These are phyloP conservation scores for Eupithecia centaureata DNA, from an alignment of 2,888 invertebrate species.

Conservation along the genomic window DNA sequence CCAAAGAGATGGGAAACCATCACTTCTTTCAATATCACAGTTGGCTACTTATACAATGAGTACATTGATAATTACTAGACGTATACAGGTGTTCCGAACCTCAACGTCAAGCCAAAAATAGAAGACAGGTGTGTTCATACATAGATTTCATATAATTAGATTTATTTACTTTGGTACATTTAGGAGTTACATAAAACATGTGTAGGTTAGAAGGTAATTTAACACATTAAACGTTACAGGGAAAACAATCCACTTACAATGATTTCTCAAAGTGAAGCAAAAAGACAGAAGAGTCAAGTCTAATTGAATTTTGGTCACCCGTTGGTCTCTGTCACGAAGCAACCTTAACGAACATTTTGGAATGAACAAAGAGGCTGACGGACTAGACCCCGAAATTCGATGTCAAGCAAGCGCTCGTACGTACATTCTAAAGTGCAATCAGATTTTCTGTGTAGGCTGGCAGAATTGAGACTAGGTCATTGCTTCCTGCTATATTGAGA, in stretches of 20 bases:
- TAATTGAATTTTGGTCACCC: conserved; percentile 1
- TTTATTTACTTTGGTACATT: background rate
- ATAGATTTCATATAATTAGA: too few species aligned
- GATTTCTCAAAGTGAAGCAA: conserved; percentile 9
- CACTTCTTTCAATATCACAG: background rate
- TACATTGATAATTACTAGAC: background rate
- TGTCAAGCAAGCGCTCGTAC: background rate
- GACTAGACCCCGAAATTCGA: background rate
- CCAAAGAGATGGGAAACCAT: background rate
- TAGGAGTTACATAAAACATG: background rate
- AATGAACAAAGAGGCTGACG: background rate
- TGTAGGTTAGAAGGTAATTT: background rate
- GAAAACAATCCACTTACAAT: background rate
- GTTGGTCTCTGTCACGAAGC: conserved; percentile 2
- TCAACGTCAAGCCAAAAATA: too few species aligned
- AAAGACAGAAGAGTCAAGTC: background rate
- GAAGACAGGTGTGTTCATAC: too few species aligned
- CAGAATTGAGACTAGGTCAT: background rate
- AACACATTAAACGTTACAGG: background rate
- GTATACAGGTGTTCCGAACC: too few species aligned
- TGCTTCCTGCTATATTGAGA: background rate
- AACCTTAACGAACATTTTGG: background rate
- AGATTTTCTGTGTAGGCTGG: background rate
- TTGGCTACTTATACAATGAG: background rate
- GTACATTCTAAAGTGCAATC: background rate